phyloP scores from a whole-genome alignment of 2,113 vertebrate genomes.

The Podarcis cretensis region DNA sequence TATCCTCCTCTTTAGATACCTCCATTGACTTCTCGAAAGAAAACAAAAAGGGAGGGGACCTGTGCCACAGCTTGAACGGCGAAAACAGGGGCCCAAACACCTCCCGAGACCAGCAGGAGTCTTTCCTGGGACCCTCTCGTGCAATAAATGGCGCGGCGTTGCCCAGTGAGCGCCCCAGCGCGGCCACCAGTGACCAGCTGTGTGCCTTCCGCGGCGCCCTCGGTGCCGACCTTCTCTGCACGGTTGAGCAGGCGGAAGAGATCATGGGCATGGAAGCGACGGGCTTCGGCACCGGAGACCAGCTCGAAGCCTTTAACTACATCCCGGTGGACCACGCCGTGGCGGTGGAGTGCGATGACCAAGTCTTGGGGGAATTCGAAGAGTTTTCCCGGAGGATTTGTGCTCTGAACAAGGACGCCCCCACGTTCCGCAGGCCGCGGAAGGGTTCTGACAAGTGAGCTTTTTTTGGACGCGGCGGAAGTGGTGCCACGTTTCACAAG shows the following conservation, averaged over 20 bases:
- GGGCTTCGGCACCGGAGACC: slow-evolving; percentile 78
- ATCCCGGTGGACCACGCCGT: slow-evolving; percentile 95
- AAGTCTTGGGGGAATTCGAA: slow-evolving; percentile 96
- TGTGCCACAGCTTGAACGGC: slow-evolving; percentile 45
- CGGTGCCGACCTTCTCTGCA: slow-evolving; percentile 75
- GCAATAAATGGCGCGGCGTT: slow-evolving; percentile 69
- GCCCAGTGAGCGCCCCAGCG: slow-evolving; percentile 51
- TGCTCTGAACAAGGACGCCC: slow-evolving; percentile 93
- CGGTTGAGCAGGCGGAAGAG: slow-evolving; percentile 95
- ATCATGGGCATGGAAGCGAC: slow-evolving; percentile 94
- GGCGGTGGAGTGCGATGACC: slow-evolving; percentile 95
- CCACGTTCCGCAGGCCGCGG: slow-evolving; percentile 92
- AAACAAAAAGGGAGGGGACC: slow-evolving; percentile 56
- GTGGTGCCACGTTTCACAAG: slow-evolving; percentile 25
- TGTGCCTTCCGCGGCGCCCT: slow-evolving; percentile 11
- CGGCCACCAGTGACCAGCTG: background rate
- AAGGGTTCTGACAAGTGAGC: slow-evolving; percentile 94
- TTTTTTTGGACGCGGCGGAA: rapidly evolving
- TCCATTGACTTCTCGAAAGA: slow-evolving; percentile 77
- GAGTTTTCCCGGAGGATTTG: slow-evolving; percentile 98
- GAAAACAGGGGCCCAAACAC: slow-evolving; percentile 45
- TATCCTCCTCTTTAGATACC: slow-evolving; percentile 83
- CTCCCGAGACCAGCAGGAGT: slow-evolving; percentile 18
- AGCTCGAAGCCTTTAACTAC: slow-evolving; percentile 88
- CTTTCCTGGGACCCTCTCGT: slow-evolving; percentile 52